phyloP scores from a whole-genome alignment of 2,888 invertebrate species.

The Ischnura elegans region DNA sequence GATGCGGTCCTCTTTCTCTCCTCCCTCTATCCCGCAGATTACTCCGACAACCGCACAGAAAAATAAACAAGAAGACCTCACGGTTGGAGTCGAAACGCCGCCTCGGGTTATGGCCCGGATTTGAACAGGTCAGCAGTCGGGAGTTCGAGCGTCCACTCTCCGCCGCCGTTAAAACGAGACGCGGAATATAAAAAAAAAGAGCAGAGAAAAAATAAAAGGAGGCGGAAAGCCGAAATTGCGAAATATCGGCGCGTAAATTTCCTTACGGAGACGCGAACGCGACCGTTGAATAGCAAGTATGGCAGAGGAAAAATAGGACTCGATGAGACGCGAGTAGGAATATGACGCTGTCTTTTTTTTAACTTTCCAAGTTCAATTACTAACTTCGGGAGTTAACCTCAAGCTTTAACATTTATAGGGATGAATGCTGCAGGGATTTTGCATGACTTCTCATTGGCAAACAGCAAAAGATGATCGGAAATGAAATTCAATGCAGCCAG shows the following conservation, averaged over 20 bases:
- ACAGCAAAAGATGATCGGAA: too few species aligned
- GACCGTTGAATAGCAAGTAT: background rate
- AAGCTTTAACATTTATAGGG: too few species aligned
- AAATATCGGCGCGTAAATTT: conserved; percentile 25
- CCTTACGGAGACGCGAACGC: background rate
- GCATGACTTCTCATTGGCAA: too few species aligned
- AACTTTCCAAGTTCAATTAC: background rate
- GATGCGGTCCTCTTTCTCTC: background rate
- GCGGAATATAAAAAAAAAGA: background rate
- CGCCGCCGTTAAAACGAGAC: background rate
- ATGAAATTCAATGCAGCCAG: too few species aligned
- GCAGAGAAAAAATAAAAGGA: background rate
- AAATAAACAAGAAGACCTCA: conserved; percentile 14
- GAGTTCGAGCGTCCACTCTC: background rate
- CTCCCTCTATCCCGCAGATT: background rate
- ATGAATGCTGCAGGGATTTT: too few species aligned
- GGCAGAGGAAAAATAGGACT: background rate
- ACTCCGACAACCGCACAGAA: background rate
- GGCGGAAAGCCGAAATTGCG: background rate
- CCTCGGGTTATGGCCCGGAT: background rate
- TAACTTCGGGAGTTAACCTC: too few species aligned
- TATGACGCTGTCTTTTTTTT: background rate
- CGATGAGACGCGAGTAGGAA: background rate
- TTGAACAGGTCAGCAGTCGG: conserved; percentile 31
- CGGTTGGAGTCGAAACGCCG: conserved; percentile 1